These are phyloP conservation scores for Leguminivora glycinivorella DNA, from an alignment of 1,140 invertebrate genomes.

Conservation along the genomic window DNA sequence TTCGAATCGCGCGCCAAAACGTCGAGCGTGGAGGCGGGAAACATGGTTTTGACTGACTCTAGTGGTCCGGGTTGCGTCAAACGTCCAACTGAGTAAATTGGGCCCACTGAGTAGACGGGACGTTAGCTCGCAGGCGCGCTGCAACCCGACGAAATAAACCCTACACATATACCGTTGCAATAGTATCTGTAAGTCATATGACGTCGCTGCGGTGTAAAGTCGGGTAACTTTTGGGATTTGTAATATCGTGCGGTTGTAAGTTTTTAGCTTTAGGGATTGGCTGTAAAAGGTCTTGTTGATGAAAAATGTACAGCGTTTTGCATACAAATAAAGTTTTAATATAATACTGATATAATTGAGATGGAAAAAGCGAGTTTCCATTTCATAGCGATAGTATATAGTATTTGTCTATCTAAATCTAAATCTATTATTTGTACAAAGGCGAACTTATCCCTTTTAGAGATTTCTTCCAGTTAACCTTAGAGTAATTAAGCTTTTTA, in stretches of 20 bases:
- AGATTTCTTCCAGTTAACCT: too few species aligned
- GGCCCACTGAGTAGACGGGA: not conserved
- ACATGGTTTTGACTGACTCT: not conserved
- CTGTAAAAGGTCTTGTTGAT: not conserved
- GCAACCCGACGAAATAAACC: slow-evolving; percentile 15
- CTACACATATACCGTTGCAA: slow-evolving; percentile 9
- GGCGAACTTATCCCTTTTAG: too few species aligned
- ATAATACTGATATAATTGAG: too few species aligned
- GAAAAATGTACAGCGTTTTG: too few species aligned
- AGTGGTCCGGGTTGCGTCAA: slow-evolving; percentile 15
- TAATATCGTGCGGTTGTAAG: not conserved
- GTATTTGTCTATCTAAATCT: too few species aligned
- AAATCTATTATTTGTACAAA: too few species aligned
- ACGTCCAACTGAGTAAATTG: slow-evolving; percentile 22
- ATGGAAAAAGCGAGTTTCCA: too few species aligned
- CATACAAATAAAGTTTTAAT: too few species aligned
- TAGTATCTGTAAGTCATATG: not conserved
- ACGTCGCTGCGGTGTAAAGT: not conserved
- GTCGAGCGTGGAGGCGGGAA: slow-evolving; percentile 5
- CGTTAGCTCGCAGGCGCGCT: slow-evolving; percentile 25
- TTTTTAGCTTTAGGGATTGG: not conserved
- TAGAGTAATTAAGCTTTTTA: too few species aligned
- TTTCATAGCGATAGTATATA: too few species aligned
- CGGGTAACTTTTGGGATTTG: not conserved
- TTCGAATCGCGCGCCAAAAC: slow-evolving; percentile 14